phyloP scores from a whole-genome alignment of 2,797 vertebrate genomes.

The Lutjanus argentimaculatus region DNA sequence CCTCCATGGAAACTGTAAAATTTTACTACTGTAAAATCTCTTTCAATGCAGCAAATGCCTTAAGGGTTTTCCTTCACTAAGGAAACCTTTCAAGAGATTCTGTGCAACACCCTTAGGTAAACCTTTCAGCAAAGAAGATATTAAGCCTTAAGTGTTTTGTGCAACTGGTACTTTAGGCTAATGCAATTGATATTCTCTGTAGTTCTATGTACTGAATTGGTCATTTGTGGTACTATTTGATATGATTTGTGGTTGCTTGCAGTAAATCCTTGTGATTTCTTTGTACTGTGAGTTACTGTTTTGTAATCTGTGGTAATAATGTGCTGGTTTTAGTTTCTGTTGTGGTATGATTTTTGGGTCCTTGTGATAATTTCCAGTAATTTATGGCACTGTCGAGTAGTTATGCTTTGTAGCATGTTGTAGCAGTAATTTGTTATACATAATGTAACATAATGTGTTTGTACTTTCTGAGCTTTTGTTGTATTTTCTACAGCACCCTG shows the following conservation, averaged over 20 bases:
- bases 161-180: neutral
- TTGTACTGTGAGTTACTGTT: neutral
- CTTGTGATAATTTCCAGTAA: neutral
- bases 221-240: neutral
- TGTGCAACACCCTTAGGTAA: neutral
- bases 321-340: slow-evolving; percentile 10
- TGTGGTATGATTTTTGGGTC: neutral
- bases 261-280: neutral
- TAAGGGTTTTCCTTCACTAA: no score
- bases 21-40: no score
- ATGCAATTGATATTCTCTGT: neutral
- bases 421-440: neutral
- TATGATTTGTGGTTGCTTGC: neutral
- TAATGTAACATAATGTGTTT: neutral
- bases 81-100: neutral
- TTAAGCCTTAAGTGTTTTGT: no score
- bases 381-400: no score
- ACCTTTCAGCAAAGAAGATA: no score
- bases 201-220: neutral
- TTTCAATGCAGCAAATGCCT: no score
- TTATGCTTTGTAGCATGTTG: neutral
- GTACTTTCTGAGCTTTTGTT: neutral
- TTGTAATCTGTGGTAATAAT: neutral
- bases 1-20: no score
- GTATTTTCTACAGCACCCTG: neutral